Evolutionary conservation across 2,113 vertebrate species (phyloP), one percentile per base, ranked within the genome.

Genomic region (Syngnathus typhle): DNA sequence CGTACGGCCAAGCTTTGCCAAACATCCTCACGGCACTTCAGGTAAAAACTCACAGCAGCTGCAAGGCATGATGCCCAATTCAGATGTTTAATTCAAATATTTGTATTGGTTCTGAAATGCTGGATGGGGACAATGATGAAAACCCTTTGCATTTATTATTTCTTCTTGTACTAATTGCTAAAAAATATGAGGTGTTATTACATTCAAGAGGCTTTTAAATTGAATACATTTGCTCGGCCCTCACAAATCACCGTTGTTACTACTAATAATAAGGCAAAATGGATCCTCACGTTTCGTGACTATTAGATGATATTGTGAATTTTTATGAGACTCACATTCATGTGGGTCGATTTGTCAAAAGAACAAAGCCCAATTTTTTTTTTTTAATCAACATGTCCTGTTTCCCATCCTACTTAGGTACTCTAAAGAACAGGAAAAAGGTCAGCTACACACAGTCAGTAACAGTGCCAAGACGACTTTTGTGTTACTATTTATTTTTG

Each of bases 21-120:
- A 98, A 97, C 82, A 94, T 98, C 76, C 92, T 98, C 36, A 95
- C 90, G 37, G 95, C 97, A 59, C 87, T 99, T 72, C 94, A 98
- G 94, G 97, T 97, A 93, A 91, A 68, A 69, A 59, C 11, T 60
- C 11, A 23, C 1, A 0, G 62, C 27, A 19, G 27, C 27, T 32
- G 27, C 27, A 32, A 32, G 27, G 27, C 27, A 32, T 32, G 27
- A 32, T 32, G 27, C 27, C 27, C 27, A 32, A 32, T 32, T 32
- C 27, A 32, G 27, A 32, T 32, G 27, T 32, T 32, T 3, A 32
- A 49, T 7, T 13, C 11, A 43, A 43, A 43, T 12, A 13, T 12
- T 43, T 43, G 12, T 43, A 47, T 19, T 55, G 52, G 4, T 13
- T 55, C n/a, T 23, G 11, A 55, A 55, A 23, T 55, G 27, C 21